Conservation (phyloP, 2,113 vertebrate species). For the Sterrhoptilus dennistouni region DNA sequence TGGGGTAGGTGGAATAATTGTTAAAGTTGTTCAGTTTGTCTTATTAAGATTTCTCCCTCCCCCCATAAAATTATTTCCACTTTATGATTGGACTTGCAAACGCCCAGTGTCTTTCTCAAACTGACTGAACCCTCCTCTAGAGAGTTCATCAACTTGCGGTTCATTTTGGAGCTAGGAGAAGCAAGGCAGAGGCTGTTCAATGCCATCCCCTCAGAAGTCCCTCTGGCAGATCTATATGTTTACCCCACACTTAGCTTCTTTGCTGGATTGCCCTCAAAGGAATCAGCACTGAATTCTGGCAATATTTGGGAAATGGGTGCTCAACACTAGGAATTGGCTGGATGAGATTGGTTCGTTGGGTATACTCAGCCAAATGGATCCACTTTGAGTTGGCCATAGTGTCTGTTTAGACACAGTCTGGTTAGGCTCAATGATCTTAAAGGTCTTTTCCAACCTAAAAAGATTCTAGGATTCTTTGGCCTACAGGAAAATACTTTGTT, state of each 20-base stretch:
- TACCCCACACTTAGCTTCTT: neutral
- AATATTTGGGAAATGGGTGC: neutral
- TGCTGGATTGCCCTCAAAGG: neutral
- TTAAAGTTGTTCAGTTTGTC: neutral
- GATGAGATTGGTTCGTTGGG: neutral
- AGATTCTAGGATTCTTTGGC: neutral
- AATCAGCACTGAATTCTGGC: neutral
- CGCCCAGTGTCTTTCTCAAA: neutral
- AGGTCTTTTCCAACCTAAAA: neutral
- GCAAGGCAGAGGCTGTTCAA: neutral
- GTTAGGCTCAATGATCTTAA: neutral
- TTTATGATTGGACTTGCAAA: neutral
- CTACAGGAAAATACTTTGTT: neutral
- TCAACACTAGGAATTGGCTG: neutral
- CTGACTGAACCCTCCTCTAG: neutral
- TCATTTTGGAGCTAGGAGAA: neutral
- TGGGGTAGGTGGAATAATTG: neutral
- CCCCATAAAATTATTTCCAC: neutral
- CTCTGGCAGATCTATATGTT: neutral
- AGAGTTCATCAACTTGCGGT: neutral
- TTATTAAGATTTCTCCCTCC: neutral
- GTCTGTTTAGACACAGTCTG: neutral
- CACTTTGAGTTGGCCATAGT: neutral
- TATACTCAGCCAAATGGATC: neutral
- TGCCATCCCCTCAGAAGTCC: neutral